These are phyloP conservation scores for Podabrus alpinus DNA, from an alignment of 2,888 invertebrate genomes.

Conservation along the genomic window DNA sequence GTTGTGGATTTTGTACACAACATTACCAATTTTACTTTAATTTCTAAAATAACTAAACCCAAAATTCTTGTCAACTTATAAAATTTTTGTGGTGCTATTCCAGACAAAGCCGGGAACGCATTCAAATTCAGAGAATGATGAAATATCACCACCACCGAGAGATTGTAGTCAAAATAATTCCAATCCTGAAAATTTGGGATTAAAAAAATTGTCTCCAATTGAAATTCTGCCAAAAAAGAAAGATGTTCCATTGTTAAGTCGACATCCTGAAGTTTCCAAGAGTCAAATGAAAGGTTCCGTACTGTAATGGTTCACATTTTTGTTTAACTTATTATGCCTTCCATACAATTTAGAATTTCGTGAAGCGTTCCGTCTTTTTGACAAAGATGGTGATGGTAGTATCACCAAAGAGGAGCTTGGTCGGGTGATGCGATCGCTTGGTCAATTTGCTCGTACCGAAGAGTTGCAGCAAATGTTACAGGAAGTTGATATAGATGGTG, in stretches of 20 bases:
- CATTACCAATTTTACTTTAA: not conserved
- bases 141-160: not conserved
- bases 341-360: slow-evolving; percentile 73
- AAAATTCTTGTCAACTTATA: too few relatives aligned
- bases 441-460: slow-evolving; percentile 85
- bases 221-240: slow-evolving; percentile 1
- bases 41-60: not conserved
- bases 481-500: slow-evolving; percentile 61
- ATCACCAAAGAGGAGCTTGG: slow-evolving; percentile 87
- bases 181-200: not conserved
- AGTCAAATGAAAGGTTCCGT: slow-evolving; percentile 79
- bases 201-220: not conserved
- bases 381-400: slow-evolving; percentile 86
- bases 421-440: slow-evolving; percentile 82
- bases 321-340: not conserved
- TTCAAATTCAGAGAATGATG: not conserved
- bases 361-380: slow-evolving; percentile 84
- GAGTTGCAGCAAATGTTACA: slow-evolving; percentile 85
- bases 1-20: too few relatives aligned
- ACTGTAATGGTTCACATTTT: not conserved
- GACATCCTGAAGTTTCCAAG: slow-evolving; percentile 61
- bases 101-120: not conserved
- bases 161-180: not conserved
- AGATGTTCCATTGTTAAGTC: slow-evolving; percentile 34
- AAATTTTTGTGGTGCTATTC: not conserved